Base-by-base conservation (phyloP, 2,888 invertebrate species). In the Diadegma fenestrale region DNA sequence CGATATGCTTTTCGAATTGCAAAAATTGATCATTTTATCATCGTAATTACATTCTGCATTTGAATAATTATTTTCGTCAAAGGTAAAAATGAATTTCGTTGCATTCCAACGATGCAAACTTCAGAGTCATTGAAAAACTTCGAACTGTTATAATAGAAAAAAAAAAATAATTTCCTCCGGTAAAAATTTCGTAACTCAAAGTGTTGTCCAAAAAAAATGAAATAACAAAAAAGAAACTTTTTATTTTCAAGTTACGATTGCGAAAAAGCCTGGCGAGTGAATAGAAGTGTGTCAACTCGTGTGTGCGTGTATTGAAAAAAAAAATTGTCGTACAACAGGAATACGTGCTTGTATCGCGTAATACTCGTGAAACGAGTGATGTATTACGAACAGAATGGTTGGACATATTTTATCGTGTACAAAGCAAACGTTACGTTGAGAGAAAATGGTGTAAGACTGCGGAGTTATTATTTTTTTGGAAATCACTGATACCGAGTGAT, bases 311-410 rank as follows among this genome's bases (percentile, higher is more conserved):
- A 22, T 19, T 33, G 33, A 41, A 30, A 66, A 71, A 79, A 69
- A 54, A 68, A 48, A 61, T 80, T 72, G 80, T 72, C 61, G 63
- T 45, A 77, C 69, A 19, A 78, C 30, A 64, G 37, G 63, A 80
- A 54, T 76, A 71, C 76, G 82, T 71, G 82, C 69, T 69, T 68
- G 76, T 75, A 48, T 81, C 69, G 41, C 41, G 76, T 77, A 82
- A 76, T 43, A 71, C n/a, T 43, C 51, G 26, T 58, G 63, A 41
- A 58, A 69, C 48, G 71, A 48, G 22, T 41, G 51, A 69, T 51
- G 69, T 37, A 19, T 69, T 61, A 19, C 33, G 45, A 41, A 43
- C 66, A 6, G 43, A 43, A 30, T 37, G 4, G 66, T 12, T 12
- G 58, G 26, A 45, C 22, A 22, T 30, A 45, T 30, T 69, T 69